Base-by-base conservation (phyloP, 2,113 vertebrate species). In the Gymnorhina tibicen region DNA sequence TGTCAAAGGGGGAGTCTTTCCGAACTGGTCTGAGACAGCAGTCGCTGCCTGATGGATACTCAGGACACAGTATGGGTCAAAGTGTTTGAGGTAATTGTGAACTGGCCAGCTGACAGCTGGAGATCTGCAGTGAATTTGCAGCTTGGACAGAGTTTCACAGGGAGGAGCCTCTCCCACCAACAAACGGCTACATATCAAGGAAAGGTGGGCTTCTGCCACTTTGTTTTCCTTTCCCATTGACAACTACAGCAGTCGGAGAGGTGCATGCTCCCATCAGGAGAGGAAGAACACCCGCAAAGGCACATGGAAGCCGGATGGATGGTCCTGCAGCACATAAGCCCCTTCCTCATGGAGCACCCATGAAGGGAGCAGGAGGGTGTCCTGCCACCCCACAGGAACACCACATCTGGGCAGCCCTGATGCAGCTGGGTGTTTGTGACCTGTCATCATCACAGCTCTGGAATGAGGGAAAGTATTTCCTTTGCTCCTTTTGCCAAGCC, bases 71-170 rank as follows among this genome's bases (percentile, higher is more conserved):
- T 18, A 30, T 37, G 73, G 83, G 63, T 77, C 60, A 79, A 33
- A 94, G 67, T 55, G 76, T 85, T 95, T 72, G 75, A 87, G 79
- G 77, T 89, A 85, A 63, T 83, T 91, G 85, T 78, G 83, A 93
- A 59, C 44, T 85, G 81, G 42, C 68, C 12, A 1, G 18, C 47
- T 86, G 93, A 64, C 89, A 81, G 74, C 92, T 78, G 56, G 59
- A 56, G 78, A 53, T 74, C 56, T 52, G 85, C 2, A 5, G 49
- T 86, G 87, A 72, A 68, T 88, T 87, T 89, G 46, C 66, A 95
- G 73, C 55, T 89, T 84, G 91, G 76, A 13, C 55, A 49, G 66
- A 81, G 52, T 75, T 91, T 94, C 22, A 26, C 27, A 20, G 50
- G 33, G 41, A 85, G 35, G 26, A 91, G 13, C 53, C 47, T 91